A percentile compares a stretch with the other conserved stretches of the same genome.
These are phyloP conservation scores for Penaeus monodon DNA, from an alignment of 2,888 invertebrate genomes.

Conservation along the genomic window DNA sequence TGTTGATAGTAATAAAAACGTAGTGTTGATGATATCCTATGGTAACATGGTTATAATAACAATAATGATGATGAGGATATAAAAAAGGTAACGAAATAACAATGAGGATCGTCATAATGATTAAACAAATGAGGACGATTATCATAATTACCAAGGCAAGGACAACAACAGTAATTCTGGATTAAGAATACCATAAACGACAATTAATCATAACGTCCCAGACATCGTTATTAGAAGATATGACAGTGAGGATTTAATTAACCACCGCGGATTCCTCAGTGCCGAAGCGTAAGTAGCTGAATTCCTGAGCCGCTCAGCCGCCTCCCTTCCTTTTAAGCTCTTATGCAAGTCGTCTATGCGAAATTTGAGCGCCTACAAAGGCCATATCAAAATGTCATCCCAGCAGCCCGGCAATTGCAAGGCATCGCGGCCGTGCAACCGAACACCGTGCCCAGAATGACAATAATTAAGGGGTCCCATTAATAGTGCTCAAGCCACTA, in stretches of 20 bases:
- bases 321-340: constrained; percentile 12
- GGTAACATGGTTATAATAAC: too few species aligned
- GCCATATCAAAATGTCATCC: constrained; percentile 51
- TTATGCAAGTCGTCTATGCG: constrained; percentile 48
- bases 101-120: too few species aligned
- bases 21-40: neutral
- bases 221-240: too few species aligned
- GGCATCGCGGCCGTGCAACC: constrained; percentile 33
- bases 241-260: too few species aligned
- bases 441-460: constrained; percentile 47
- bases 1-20: too few species aligned
- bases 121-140: too few species aligned
- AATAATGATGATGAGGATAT: too few species aligned
- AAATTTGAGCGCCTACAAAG: constrained; percentile 57
- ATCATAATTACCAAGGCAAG: too few species aligned
- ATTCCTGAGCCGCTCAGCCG: neutral
- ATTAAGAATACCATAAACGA: too few species aligned
- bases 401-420: constrained; percentile 44
- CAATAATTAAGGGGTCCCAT: constrained; percentile 46
- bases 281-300: neutral
- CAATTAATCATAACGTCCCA: too few species aligned
- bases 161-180: too few species aligned
- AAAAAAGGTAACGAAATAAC: too few species aligned
- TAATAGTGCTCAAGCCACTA: constrained; percentile 7
- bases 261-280: neutral